Percentiles rank a stretch among this genome's conserved stretches.
Conservation (phyloP, 2,797 vertebrate species). For the Taeniopygia guttata region DNA sequence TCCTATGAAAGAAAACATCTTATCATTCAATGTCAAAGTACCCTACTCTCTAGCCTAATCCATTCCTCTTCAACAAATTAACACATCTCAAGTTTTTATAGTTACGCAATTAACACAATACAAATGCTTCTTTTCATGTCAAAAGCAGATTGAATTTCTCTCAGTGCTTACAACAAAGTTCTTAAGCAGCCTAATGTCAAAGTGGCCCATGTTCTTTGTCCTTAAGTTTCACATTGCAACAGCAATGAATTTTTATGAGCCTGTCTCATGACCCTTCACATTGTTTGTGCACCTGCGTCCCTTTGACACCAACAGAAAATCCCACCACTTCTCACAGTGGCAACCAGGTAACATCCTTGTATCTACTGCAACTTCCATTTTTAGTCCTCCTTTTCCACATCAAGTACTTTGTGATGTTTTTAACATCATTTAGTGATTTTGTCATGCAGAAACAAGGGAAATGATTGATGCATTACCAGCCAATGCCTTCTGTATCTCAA, state of each 20-base stretch:
- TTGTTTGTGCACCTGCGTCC: rapidly evolving
- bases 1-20: not conserved
- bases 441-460: not conserved
- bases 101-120: not conserved
- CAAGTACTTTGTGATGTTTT: not conserved
- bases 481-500: not conserved
- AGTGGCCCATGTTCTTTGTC: not conserved
- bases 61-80: not conserved
- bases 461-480: not conserved
- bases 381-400: not conserved
- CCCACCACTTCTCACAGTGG: not conserved
- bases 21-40: not conserved
- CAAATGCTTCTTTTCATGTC: not conserved
- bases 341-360: not conserved
- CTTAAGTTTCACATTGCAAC: not conserved
- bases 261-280: not conserved
- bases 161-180: not conserved
- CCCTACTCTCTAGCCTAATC: not conserved
- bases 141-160: not conserved
- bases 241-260: not conserved
- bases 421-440: not conserved
- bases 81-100: not conserved
- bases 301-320: not conserved
- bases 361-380: not conserved
- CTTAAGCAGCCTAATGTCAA: not conserved